Evolutionary conservation across 1,140 invertebrate genomes (phyloP), one percentile per base, ranked within the genome.

Genomic region (Drosophila nebulosa): DNA sequence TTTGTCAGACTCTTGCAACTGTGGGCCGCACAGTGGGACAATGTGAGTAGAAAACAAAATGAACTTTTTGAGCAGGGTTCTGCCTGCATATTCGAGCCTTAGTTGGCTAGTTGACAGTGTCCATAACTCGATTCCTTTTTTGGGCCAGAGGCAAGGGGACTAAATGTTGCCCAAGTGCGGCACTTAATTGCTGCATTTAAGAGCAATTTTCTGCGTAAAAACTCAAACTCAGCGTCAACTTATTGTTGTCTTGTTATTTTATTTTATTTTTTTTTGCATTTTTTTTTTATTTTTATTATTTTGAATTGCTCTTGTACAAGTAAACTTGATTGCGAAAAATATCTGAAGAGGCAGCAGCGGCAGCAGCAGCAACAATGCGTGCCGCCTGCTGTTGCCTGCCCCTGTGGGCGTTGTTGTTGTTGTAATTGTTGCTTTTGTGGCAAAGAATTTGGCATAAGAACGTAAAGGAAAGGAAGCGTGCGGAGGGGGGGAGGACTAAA

Each of bases 141-240:
- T 35, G 22, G 24, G 52, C 52, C 6, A 32, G n/a, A 22, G n/a
- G 26, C 32, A 27, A n/a, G n/a, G n/a, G 2, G 39, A 46, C 16
- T 63, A 35, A 22, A 39, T 21, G 51, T 81, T 85, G 78, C 81
- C 66, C 74, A 79, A 76, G 79, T 59, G 76, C 67, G 53, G 46
- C 61, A 26, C 66, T 60, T 80, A 81, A 80, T 78, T 79, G 64
- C 64, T 46, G 66, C 60, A 36, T 62, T 80, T 77, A 65, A 27
- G 35, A 22, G 18, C 71, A 75, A 70, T 79, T 79, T 63, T 60
- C 27, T 59, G 74, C 62, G 26, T 46, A 18, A 30, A 39, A 39
- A 64, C 30, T 30, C 27, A 39, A 39, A 64, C 30, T 30, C 27
- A 62, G 39, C 14, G 39, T 18, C 39, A 16, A 46, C 7, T 46